Evolutionary conservation across 2,888 invertebrate species (phyloP).

Genomic region (Aromia moschata): DNA sequence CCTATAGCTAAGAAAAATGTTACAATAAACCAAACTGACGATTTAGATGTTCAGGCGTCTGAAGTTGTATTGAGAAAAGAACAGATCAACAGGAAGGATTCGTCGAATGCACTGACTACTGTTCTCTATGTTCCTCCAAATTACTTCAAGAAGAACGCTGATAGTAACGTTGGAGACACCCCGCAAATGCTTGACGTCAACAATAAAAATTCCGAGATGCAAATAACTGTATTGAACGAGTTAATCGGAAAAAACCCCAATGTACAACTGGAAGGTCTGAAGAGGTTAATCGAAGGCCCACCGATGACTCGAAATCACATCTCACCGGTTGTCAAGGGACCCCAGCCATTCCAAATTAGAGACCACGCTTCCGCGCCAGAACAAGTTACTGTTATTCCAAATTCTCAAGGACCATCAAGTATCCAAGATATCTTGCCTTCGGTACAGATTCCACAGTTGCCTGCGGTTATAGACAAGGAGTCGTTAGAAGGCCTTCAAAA

Average conservation of each 20-base stretch:
- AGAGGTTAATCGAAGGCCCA: slow-evolving; percentile 58
- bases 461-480: slow-evolving; percentile 25
- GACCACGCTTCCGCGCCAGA: slow-evolving; percentile 64
- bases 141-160: slow-evolving; percentile 37
- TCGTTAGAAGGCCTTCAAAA: slow-evolving; percentile 50
- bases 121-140: slow-evolving; percentile 45
- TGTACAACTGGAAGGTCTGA: slow-evolving; percentile 65
- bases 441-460: slow-evolving; percentile 24
- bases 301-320: slow-evolving; percentile 31
- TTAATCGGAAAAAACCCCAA: slow-evolving; percentile 65
- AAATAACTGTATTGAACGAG: slow-evolving; percentile 63
- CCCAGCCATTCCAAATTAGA: slow-evolving; percentile 32
- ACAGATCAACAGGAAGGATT: slow-evolving; percentile 35
- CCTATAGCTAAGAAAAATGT: not conserved
- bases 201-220: slow-evolving; percentile 21
- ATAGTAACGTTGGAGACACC: slow-evolving; percentile 26
- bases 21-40: not conserved
- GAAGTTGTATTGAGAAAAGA: slow-evolving; percentile 31
- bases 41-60: slow-evolving; percentile 31
- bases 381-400: slow-evolving; percentile 62
- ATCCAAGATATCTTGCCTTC: not conserved
- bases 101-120: slow-evolving; percentile 22
- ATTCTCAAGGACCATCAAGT: slow-evolving; percentile 53
- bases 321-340: slow-evolving; percentile 24
- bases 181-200: slow-evolving; percentile 17